Evolutionary conservation across 92 coral and sea anemone genomes (phyloP).

Genomic region (Pocillopora grandis): DNA sequence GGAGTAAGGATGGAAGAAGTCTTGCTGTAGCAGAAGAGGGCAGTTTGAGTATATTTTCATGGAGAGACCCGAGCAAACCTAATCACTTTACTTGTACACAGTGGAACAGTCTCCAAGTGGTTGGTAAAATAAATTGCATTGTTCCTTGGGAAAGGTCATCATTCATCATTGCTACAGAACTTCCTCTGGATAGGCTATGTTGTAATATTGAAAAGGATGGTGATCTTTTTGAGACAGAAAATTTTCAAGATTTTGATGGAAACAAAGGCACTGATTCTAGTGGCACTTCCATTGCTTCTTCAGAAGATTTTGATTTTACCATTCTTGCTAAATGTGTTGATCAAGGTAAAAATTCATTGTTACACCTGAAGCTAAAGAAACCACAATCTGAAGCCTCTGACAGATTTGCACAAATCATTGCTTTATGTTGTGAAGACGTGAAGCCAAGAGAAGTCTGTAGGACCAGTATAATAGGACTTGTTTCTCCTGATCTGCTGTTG

Average conservation of each 20-base stretch:
- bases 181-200: conserved; percentile 35
- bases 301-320: neutral
- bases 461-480: conserved; percentile 13
- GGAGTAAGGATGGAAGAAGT: conserved; percentile 31
- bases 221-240: conserved; percentile 28
- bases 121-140: conserved; percentile 31
- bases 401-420: conserved; percentile 24
- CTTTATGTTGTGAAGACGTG: neutral
- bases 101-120: conserved; percentile 29
- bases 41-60: conserved; percentile 14
- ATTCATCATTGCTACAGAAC: conserved; percentile 35
- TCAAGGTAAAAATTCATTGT: conserved; percentile 6
- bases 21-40: conserved; percentile 30
- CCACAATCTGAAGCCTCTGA: neutral
- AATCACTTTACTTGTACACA: conserved; percentile 21
- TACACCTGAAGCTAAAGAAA: conserved; percentile 19
- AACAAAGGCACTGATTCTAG: neutral
- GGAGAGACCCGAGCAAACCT: conserved; percentile 23
- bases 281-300: neutral
- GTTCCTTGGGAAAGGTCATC: conserved; percentile 25
- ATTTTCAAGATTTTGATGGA: neutral
- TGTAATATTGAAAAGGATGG: conserved; percentile 3
- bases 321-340: neutral
- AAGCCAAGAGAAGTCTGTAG: conserved; percentile 20
- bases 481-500: conserved; percentile 41